These are phyloP conservation scores for Pelobates cultripes DNA, from an alignment of 2,797 vertebrate genomes.

Conservation along the genomic window DNA sequence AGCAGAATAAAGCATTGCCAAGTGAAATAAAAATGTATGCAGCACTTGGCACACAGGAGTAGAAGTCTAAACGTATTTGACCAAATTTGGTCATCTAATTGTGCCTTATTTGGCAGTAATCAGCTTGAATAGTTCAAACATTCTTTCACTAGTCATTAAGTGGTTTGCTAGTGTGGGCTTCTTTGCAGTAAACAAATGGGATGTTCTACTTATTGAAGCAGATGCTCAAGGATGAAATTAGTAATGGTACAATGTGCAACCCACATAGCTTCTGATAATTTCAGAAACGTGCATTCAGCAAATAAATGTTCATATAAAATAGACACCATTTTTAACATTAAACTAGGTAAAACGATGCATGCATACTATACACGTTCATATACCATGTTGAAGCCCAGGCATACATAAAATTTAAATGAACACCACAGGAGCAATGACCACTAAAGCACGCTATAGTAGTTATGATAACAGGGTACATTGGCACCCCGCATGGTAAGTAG, in stretches of 20 bases:
- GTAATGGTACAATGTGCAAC: not conserved
- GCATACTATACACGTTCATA: no score
- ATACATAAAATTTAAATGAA: no score
- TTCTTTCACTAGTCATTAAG: conserved; percentile 56
- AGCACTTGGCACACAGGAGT: conserved; percentile 79
- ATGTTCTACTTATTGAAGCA: not conserved
- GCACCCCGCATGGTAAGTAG: no score
- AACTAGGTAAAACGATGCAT: no score
- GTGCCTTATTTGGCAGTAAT: conserved; percentile 75
- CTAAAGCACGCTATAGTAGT: no score
- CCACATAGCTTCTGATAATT: not conserved
- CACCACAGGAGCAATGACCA: no score
- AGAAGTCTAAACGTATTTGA: conserved; percentile 86
- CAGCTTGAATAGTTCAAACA: conserved; percentile 66
- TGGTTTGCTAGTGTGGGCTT: conserved; percentile 5
- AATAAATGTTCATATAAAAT: not conserved
- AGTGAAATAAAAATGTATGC: conserved; percentile 58
- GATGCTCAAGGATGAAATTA: not conserved
- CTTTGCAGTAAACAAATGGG: not conserved
- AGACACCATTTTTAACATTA: no score
- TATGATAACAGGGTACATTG: no score
- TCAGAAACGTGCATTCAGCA: not conserved
- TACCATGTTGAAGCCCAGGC: no score
- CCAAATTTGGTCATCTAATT: conserved; percentile 87
- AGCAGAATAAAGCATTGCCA: no score